Percentiles rank a stretch among this genome's conserved stretches.
phyloP scores from a whole-genome alignment of 2,888 invertebrate genomes.

The Pseudeuparius sepicola region DNA sequence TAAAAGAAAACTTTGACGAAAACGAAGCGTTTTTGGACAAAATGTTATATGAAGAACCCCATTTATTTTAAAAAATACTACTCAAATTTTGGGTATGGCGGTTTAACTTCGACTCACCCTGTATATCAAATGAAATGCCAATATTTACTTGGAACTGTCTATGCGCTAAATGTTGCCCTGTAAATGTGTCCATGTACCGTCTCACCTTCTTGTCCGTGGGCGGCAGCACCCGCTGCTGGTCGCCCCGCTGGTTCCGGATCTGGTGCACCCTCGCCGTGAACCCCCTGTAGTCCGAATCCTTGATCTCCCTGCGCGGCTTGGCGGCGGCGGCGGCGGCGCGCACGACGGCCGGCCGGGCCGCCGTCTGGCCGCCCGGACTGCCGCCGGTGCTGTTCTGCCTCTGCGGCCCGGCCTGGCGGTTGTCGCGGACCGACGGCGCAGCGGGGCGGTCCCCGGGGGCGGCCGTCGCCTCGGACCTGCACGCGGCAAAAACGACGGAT shows the following conservation, averaged over 20 bases:
- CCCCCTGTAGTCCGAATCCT: conserved; percentile 36
- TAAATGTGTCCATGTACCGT: too few species aligned
- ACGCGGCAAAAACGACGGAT: too few species aligned
- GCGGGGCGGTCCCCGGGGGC: conserved; percentile 25
- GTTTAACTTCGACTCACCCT: too few species aligned
- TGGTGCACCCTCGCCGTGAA: conserved; percentile 36
- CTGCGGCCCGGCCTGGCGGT: conserved; percentile 29
- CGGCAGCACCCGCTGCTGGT: conserved; percentile 25
- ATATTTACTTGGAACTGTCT: too few species aligned
- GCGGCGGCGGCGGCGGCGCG: conserved; percentile 27
- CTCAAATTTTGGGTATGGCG: too few species aligned
- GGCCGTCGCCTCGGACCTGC: conserved; percentile 44
- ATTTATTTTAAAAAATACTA: too few species aligned
- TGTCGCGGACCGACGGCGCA: conserved; percentile 8
- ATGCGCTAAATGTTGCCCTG: too few species aligned
- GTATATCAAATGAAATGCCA: too few species aligned
- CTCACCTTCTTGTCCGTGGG: conserved; percentile 12
- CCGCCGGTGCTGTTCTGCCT: conserved; percentile 43
- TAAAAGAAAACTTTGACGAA: too few species aligned
- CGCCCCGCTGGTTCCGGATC: conserved; percentile 28
- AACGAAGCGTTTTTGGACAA: too few species aligned
- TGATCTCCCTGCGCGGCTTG: conserved; percentile 31
- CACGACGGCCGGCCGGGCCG: conserved; percentile 18
- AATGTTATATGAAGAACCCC: too few species aligned
- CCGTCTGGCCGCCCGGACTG: conserved; percentile 23